These are phyloP conservation scores for Esperia sulphurella DNA, from an alignment of 2,888 invertebrate species.

Conservation along the genomic window DNA sequence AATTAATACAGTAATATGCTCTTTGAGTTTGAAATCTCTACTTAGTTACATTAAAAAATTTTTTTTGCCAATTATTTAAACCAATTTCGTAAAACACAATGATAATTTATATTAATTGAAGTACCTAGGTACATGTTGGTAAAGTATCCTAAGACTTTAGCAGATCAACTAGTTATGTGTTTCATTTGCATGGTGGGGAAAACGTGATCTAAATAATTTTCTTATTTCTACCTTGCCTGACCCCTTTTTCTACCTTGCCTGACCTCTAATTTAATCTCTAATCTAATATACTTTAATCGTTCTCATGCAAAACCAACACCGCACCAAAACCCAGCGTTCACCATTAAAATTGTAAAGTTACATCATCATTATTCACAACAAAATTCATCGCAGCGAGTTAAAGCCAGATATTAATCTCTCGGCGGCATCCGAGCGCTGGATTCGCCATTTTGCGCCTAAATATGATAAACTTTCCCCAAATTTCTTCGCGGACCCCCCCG, in stretches of 20 bases:
- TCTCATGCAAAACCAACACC: neutral
- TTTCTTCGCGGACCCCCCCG: conserved; percentile 66
- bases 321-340: conserved; percentile 1
- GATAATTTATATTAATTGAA: too few species aligned
- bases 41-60: too few species aligned
- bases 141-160: neutral
- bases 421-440: conserved; percentile 74
- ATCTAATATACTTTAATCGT: neutral
- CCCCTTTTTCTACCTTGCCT: neutral
- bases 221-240: neutral
- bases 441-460: conserved; percentile 80
- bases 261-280: neutral
- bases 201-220: too few species aligned
- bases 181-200: too few species aligned
- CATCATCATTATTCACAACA: conserved; percentile 65
- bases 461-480: conserved; percentile 79
- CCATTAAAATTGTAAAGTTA: conserved; percentile 11
- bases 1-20: too few species aligned
- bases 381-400: conserved; percentile 74
- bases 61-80: too few species aligned
- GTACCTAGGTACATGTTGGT: neutral
- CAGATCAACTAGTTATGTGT: too few species aligned
- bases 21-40: too few species aligned
- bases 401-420: conserved; percentile 77
- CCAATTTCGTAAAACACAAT: too few species aligned